A percentile compares a stretch with the other conserved stretches of the same genome.
phyloP scores from a whole-genome alignment of 2,888 invertebrate species.

The Saturnia japonica region DNA sequence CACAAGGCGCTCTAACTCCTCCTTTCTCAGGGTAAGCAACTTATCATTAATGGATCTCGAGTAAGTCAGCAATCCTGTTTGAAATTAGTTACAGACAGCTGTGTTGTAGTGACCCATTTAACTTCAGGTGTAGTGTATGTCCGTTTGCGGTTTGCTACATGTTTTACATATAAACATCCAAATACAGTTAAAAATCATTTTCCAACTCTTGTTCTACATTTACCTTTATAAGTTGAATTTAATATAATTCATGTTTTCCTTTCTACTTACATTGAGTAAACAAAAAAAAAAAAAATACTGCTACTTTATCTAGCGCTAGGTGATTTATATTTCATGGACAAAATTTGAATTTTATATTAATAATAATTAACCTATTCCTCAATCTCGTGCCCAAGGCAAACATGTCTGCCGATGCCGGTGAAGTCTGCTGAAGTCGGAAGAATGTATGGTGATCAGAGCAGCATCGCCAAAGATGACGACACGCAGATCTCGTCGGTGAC shows the following conservation, averaged over 20 bases:
- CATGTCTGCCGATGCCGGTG: constrained; percentile 88
- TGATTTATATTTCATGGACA: background rate
- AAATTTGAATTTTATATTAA: background rate
- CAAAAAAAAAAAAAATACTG: background rate
- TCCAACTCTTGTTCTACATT: background rate
- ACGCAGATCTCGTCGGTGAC: constrained; percentile 94
- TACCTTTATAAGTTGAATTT: background rate
- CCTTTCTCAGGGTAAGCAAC: no score
- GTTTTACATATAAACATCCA: background rate
- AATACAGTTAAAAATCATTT: background rate
- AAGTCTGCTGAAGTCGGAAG: constrained; percentile 92
- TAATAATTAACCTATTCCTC: constrained; percentile 85
- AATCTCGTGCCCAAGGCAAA: constrained; percentile 90
- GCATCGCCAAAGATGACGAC: constrained; percentile 98
- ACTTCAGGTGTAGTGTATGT: background rate
- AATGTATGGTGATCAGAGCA: constrained; percentile 98
- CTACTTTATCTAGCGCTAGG: background rate
- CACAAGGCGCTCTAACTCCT: no score
- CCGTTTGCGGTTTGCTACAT: background rate
- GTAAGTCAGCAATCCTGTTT: no score
- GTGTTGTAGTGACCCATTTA: background rate
- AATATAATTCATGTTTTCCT: background rate
- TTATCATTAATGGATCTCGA: no score
- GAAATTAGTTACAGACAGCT: no score
- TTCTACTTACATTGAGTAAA: background rate